phyloP scores from a whole-genome alignment of 2,888 invertebrate species.

The Petrolisthes cinctipes region DNA sequence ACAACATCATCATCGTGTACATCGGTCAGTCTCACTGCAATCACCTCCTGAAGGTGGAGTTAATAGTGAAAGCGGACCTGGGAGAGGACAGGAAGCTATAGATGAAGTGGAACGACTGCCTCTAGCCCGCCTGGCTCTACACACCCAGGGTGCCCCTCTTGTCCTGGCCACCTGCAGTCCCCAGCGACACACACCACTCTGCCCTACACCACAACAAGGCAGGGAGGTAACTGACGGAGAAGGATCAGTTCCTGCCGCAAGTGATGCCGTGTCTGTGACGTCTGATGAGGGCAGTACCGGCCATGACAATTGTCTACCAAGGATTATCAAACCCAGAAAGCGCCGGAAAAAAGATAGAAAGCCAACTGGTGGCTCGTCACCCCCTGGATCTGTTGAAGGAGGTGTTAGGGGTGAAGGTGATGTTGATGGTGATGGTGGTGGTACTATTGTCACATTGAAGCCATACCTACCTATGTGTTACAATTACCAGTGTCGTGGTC shows the following conservation, averaged over 20 bases:
- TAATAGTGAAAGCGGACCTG: not conserved
- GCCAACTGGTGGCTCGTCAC: conserved; percentile 41
- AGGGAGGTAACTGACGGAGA: not conserved
- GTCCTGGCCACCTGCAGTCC: conserved; percentile 74
- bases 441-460: conserved; percentile 70
- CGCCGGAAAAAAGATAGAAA: conserved; percentile 84
- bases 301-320: conserved; percentile 82
- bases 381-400: conserved; percentile 27
- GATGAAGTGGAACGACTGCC: conserved; percentile 69
- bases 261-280: conserved; percentile 59
- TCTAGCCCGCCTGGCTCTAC: conserved; percentile 82
- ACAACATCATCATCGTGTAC: conserved; percentile 39
- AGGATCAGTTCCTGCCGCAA: conserved; percentile 26
- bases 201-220: not conserved
- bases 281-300: conserved; percentile 82
- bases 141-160: conserved; percentile 87
- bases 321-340: conserved; percentile 90
- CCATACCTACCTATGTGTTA: conserved; percentile 72
- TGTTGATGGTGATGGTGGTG: conserved; percentile 19
- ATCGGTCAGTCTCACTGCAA: not conserved
- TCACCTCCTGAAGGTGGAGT: not conserved
- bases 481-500: conserved; percentile 65
- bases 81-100: not conserved
- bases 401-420: conserved; percentile 10
- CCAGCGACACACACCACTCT: conserved; percentile 53